phyloP scores from a whole-genome alignment of 2,113 vertebrate genomes.

The Cynocephalus volans region DNA sequence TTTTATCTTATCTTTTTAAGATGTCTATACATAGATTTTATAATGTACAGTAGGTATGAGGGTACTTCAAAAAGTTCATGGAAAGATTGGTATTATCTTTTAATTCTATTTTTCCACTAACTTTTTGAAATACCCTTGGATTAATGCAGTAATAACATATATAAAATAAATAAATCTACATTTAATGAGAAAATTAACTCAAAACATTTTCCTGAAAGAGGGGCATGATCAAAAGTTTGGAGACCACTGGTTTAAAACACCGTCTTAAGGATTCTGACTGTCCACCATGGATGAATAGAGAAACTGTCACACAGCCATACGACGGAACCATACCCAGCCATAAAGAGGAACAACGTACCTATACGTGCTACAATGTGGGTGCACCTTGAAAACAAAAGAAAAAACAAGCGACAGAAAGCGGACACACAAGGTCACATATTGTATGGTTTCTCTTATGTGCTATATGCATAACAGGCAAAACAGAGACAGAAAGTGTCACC shows the following conservation, averaged over 20 bases:
- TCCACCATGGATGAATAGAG: neutral
- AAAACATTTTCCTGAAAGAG: neutral
- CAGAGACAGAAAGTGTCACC: neutral
- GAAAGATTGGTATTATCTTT: too few relatives aligned
- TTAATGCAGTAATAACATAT: neutral
- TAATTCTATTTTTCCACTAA: too few relatives aligned
- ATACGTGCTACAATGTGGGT: fast-evolving
- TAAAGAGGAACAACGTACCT: neutral
- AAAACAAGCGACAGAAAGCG: neutral
- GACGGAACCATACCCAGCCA: neutral
- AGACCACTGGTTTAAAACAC: neutral
- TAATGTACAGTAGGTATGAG: neutral
- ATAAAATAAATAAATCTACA: neutral
- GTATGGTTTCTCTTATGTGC: too few relatives aligned
- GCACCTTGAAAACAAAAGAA: neutral
- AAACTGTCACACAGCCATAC: neutral
- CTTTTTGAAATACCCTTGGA: too few relatives aligned
- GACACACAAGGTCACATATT: fast-evolving
- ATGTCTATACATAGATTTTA: neutral
- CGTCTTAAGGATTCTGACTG: neutral
- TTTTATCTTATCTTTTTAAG: neutral
- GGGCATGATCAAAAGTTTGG: neutral
- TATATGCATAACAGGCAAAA: too few relatives aligned
- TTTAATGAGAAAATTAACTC: neutral
- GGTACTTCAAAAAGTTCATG: too few relatives aligned